Percentiles rank a stretch among this genome's conserved stretches.
These are phyloP conservation scores for Lepidocyrtinus sp. DNA, from an alignment of 2,888 invertebrate species.

Conservation along the genomic window DNA sequence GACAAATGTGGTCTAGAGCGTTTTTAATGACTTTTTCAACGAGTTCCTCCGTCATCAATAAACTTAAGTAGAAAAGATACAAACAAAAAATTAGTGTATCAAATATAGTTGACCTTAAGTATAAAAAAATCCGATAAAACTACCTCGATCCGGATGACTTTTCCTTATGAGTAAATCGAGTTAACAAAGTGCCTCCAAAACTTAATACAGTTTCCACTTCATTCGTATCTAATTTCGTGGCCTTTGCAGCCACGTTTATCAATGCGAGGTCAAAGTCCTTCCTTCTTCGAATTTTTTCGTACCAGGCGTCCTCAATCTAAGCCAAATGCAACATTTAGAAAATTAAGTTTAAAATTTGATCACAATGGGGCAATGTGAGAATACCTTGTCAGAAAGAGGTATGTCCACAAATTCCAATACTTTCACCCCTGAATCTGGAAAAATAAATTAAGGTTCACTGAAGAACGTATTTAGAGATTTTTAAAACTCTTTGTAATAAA, in stretches of 20 bases:
- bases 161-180: constrained; percentile 29
- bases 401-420: constrained; percentile 16
- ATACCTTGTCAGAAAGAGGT: constrained; percentile 29
- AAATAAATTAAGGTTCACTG: no score
- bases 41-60: background rate
- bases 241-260: constrained; percentile 85
- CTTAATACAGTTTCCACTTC: background rate
- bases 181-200: constrained; percentile 55
- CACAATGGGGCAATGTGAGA: constrained; percentile 1
- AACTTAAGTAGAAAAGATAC: no score
- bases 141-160: no score
- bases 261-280: constrained; percentile 96
- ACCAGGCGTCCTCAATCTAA: constrained; percentile 82
- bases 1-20: background rate
- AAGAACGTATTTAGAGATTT: no score
- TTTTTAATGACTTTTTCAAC: background rate
- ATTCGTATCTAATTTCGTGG: constrained; percentile 71
- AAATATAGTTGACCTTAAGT: no score
- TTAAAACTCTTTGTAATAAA: no score
- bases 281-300: constrained; percentile 92
- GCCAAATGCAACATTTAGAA: background rate
- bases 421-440: constrained; percentile 19
- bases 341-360: background rate
- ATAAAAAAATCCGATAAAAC: no score
- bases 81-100: no score